Percentiles rank a stretch among this genome's conserved stretches.
phyloP scores from a whole-genome alignment of 2,888 invertebrate genomes.

The Idaea aversata region DNA sequence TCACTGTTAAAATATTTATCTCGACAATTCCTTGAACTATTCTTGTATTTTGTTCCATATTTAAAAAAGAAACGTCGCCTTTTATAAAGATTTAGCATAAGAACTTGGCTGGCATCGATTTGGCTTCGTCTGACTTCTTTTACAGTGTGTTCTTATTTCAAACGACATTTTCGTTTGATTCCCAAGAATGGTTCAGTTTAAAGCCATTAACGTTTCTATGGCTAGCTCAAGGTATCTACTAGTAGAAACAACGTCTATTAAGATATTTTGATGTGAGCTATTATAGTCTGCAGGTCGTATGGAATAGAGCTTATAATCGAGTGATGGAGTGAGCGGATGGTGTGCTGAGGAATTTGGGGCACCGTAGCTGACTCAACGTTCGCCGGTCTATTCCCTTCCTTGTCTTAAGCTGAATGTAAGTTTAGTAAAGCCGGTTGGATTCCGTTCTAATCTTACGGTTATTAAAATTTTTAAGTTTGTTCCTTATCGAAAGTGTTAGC shows the following conservation, averaged over 20 bases:
- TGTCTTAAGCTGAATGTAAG: constrained; percentile 50
- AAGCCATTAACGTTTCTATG: constrained; percentile 58
- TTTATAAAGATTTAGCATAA: constrained; percentile 34
- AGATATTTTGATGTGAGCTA: constrained; percentile 32
- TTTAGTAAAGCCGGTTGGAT: constrained; percentile 31
- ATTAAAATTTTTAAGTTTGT: background rate
- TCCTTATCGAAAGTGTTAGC: background rate
- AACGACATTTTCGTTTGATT: constrained; percentile 40
- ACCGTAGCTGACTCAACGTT: constrained; percentile 71
- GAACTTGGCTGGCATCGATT: constrained; percentile 36
- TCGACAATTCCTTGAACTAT: constrained; percentile 15
- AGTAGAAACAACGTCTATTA: constrained; percentile 57
- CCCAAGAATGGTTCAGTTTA: constrained; percentile 36
- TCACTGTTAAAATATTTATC: constrained; percentile 43
- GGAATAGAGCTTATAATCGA: constrained; percentile 46
- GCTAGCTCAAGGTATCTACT: constrained; percentile 37
- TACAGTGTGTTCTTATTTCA: constrained; percentile 30
- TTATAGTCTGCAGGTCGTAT: constrained; percentile 33
- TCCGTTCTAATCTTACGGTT: background rate
- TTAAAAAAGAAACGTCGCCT: constrained; percentile 35
- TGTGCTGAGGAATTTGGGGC: constrained; percentile 74
- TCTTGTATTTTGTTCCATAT: constrained; percentile 26
- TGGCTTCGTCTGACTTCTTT: constrained; percentile 21
- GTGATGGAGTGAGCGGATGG: constrained; percentile 55
- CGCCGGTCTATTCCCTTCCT: constrained; percentile 69